These are phyloP conservation scores for Drosophila erecta DNA, from an alignment of 1,140 invertebrate genomes.

Conservation along the genomic window DNA sequence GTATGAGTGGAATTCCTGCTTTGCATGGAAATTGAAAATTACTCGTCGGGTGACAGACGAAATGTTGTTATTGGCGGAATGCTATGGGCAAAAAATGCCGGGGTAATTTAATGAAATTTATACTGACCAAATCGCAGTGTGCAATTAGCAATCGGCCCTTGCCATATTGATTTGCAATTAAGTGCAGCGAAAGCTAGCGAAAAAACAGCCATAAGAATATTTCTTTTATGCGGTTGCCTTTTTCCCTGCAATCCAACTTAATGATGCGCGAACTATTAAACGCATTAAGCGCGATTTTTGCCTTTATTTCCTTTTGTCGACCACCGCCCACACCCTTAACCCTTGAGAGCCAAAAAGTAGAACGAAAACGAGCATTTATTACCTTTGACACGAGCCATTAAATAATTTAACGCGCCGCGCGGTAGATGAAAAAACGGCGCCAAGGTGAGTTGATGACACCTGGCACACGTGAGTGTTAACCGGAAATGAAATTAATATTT, in stretches of 20 bases:
- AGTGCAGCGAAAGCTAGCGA: slow-evolving; percentile 36
- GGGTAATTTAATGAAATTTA: slow-evolving; percentile 35
- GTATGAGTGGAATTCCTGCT: slow-evolving; percentile 27
- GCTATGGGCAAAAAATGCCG: slow-evolving; percentile 5
- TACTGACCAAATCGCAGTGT: slow-evolving; percentile 32
- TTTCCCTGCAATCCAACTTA: slow-evolving; percentile 65
- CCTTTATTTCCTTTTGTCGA: slow-evolving; percentile 12
- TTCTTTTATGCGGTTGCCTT: slow-evolving; percentile 11
- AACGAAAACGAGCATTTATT: slow-evolving; percentile 64
- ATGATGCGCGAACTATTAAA: slow-evolving; percentile 80
- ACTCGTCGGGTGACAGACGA: slow-evolving; percentile 32
- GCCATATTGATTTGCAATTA: slow-evolving; percentile 76
- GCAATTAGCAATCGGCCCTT: slow-evolving; percentile 64
- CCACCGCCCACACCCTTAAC: slow-evolving; percentile 4
- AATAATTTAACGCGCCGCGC: slow-evolving; percentile 64
- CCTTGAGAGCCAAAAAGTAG: slow-evolving; percentile 13
- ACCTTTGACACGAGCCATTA: slow-evolving; percentile 77
- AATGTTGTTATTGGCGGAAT: not conserved
- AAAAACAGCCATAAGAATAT: slow-evolving; percentile 34
- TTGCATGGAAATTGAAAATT: slow-evolving; percentile 60
- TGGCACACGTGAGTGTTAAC: slow-evolving; percentile 53
- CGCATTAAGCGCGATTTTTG: slow-evolving; percentile 66
- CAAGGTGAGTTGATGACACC: slow-evolving; percentile 32
- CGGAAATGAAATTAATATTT: slow-evolving; percentile 70
- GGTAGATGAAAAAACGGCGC: slow-evolving; percentile 21